Evolutionary conservation across 2,113 vertebrate genomes (phyloP).

Genomic region (Sterna hirundo): DNA sequence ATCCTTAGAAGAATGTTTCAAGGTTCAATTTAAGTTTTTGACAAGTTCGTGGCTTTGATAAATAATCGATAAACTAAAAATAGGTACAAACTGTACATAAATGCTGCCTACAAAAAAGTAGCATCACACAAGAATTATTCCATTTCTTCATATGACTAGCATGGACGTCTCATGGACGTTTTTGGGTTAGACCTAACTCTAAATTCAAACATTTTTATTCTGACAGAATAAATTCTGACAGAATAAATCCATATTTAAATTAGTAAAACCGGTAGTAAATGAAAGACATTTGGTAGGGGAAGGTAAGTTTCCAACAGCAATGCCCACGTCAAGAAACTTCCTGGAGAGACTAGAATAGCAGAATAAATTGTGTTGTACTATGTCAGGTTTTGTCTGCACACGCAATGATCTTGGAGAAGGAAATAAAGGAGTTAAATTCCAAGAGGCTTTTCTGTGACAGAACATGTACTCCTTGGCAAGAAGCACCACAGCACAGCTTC

Average conservation of each 20-base stretch:
- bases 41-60: neutral
- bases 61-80: neutral
- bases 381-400: neutral
- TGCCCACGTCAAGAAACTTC: neutral
- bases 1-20: neutral
- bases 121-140: neutral
- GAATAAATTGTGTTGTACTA: neutral
- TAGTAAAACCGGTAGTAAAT: neutral
- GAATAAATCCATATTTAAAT: neutral
- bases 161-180: fast-evolving
- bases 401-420: neutral
- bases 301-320: neutral
- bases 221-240: neutral
- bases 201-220: neutral
- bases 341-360: neutral
- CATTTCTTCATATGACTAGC: neutral
- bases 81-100: neutral
- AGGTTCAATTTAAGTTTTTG: neutral
- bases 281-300: neutral
- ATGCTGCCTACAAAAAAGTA: neutral
- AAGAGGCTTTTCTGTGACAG: neutral
- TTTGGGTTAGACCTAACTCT: neutral
- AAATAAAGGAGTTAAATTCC: neutral
- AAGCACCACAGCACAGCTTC: neutral
- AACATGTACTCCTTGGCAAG: neutral